phyloP scores from a whole-genome alignment of 2,113 vertebrate species.

The Gambusia affinis region DNA sequence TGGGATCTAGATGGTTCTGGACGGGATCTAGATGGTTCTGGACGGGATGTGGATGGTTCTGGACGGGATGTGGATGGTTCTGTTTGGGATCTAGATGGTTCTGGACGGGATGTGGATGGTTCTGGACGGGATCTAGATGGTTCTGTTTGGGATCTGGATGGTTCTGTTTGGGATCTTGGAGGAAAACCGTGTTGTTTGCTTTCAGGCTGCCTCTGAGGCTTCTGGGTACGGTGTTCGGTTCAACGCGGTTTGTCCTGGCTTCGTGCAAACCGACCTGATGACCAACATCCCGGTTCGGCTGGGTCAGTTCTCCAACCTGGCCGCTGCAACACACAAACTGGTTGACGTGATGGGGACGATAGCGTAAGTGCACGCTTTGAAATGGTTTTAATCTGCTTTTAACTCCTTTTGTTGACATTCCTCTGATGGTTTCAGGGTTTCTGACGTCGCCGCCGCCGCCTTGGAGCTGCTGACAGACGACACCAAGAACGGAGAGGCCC shows the following conservation, averaged over 20 bases:
- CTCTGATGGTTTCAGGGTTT: slow-evolving; percentile 46
- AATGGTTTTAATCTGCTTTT: not conserved
- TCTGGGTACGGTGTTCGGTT: slow-evolving; percentile 70
- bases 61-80: too few species aligned
- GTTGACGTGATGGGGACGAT: slow-evolving; percentile 7
- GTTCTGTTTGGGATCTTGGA: too few species aligned
- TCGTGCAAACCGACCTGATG: slow-evolving; percentile 67
- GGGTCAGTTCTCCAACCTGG: slow-evolving; percentile 48
- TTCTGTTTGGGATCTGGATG: too few species aligned
- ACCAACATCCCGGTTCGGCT: not conserved
- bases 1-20: too few species aligned
- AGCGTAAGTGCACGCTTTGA: slow-evolving; percentile 54
- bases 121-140: too few species aligned
- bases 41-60: too few species aligned
- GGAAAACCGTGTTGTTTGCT: not conserved
- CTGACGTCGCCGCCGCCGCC: slow-evolving; percentile 50
- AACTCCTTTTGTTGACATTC: not conserved
- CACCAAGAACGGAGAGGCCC: slow-evolving; percentile 66
- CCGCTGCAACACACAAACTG: rapidly evolving
- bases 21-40: too few species aligned
- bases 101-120: too few species aligned
- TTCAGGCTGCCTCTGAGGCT: slow-evolving; percentile 16
- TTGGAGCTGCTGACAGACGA: slow-evolving; percentile 68
- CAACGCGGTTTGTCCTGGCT: slow-evolving; percentile 73
- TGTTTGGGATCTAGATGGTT: too few species aligned